Conservation (phyloP, 2,888 invertebrate genomes). For the Macaria notata region DNA sequence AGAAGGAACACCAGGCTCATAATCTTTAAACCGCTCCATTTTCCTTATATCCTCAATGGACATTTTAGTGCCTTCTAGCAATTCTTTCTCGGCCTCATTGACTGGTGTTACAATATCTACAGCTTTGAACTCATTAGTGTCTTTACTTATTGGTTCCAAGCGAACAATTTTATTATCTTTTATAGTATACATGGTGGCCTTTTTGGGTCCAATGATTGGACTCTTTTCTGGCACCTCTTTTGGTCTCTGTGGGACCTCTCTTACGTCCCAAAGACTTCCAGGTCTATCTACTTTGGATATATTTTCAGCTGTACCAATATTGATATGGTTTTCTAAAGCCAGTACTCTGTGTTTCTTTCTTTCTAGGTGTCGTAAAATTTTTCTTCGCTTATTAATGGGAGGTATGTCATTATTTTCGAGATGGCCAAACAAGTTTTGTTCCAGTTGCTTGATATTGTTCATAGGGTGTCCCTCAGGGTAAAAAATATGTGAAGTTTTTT, state of each 20-base stretch:
- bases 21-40: conserved; percentile 78
- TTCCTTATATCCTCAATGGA: conserved; percentile 76
- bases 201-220: conserved; percentile 18
- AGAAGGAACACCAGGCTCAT: conserved; percentile 76
- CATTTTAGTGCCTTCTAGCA: conserved; percentile 75
- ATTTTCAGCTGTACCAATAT: conserved; percentile 29
- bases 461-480: conserved; percentile 78
- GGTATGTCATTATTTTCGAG: conserved; percentile 63
- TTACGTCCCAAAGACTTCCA: conserved; percentile 73
- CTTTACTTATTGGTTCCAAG: conserved; percentile 50
- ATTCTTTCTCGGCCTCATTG: conserved; percentile 59
- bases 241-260: conserved; percentile 42
- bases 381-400: conserved; percentile 68
- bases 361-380: conserved; percentile 70
- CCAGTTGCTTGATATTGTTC: conserved; percentile 75
- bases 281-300: conserved; percentile 39
- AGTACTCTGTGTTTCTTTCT: conserved; percentile 62
- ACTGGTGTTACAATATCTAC: conserved; percentile 66
- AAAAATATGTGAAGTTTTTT: conserved; percentile 45
- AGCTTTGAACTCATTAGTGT: conserved; percentile 48
- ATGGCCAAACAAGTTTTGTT: conserved; percentile 72
- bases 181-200: conserved; percentile 70
- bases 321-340: conserved; percentile 46
- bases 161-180: conserved; percentile 75
- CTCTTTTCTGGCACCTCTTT: conserved; percentile 27